Evolutionary conservation across 2,113 vertebrate species (phyloP).

Genomic region (Pao palembangensis): DNA sequence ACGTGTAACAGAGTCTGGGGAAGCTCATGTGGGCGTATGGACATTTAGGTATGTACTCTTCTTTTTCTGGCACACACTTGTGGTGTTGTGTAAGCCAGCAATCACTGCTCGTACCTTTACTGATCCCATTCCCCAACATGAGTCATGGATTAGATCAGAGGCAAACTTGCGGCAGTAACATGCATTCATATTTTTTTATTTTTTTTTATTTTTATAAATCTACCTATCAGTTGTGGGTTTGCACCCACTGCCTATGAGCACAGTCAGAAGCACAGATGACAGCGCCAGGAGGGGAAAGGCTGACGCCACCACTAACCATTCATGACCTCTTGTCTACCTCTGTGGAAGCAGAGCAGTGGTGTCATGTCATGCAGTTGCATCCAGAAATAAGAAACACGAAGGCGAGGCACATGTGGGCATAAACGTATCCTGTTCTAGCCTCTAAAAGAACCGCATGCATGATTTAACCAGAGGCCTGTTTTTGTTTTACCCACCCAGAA

Average conservation of each 20-base stretch:
- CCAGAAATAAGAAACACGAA: slow-evolving; percentile 2
- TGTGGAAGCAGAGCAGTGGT: background rate
- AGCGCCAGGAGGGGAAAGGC: slow-evolving; percentile 5
- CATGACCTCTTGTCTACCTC: slow-evolving; percentile 22
- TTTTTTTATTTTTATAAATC: background rate
- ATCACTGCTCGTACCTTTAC: background rate
- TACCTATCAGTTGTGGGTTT: slow-evolving; percentile 22
- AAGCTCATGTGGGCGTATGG: slow-evolving; percentile 19
- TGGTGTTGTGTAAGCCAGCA: slow-evolving; percentile 4
- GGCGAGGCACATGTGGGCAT: background rate
- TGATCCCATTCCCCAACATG: slow-evolving; percentile 3
- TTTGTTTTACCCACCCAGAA: too few relatives aligned
- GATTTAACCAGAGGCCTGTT: background rate
- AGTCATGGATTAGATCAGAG: slow-evolving; percentile 22
- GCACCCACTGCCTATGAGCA: slow-evolving; percentile 13
- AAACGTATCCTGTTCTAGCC: background rate
- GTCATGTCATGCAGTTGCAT: slow-evolving; percentile 9
- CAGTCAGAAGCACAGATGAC: background rate
- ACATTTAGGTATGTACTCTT: slow-evolving; percentile 2
- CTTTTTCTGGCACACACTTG: slow-evolving; percentile 7
- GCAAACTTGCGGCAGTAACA: slow-evolving; percentile 8
- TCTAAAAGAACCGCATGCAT: background rate
- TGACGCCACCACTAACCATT: slow-evolving; percentile 37
- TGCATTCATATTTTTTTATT: background rate
- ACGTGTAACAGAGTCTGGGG: slow-evolving; percentile 14